Conservation (phyloP, 1,140 invertebrate genomes). For the Bombus sylvicola region DNA sequence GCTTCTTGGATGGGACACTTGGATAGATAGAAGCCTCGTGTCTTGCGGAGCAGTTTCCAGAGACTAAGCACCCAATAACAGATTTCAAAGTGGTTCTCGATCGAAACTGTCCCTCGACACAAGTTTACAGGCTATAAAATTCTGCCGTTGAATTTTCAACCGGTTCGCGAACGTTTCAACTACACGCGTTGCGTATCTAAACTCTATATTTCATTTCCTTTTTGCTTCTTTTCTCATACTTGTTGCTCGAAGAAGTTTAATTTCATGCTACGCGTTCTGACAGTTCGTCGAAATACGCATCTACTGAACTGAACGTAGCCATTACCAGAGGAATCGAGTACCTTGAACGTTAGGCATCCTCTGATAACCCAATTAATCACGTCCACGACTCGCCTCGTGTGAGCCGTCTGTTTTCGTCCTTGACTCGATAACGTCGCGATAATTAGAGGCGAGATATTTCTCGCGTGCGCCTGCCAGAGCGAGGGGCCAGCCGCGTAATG, state of each 20-base stretch:
- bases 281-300: too few species aligned
- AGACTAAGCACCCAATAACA: slow-evolving; percentile 28
- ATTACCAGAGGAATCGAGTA: too few species aligned
- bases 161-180: background rate
- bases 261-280: background rate
- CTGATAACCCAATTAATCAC: slow-evolving; percentile 1
- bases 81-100: background rate
- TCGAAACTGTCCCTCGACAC: background rate
- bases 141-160: background rate
- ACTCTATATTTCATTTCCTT: background rate
- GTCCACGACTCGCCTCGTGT: too few species aligned
- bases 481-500: background rate
- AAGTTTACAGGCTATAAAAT: slow-evolving; percentile 12
- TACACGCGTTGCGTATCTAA: too few species aligned
- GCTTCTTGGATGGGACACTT: background rate
- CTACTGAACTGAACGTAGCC: too few species aligned
- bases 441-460: slow-evolving; percentile 42
- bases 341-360: background rate
- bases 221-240: background rate
- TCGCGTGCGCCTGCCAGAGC: slow-evolving; percentile 10
- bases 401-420: slow-evolving; percentile 5
- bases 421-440: slow-evolving; percentile 33
- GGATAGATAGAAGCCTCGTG: background rate
- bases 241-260: background rate
- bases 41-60: slow-evolving; percentile 19